Base-by-base conservation (phyloP, 1,140 invertebrate species). In the Tetramorium alpestre region DNA sequence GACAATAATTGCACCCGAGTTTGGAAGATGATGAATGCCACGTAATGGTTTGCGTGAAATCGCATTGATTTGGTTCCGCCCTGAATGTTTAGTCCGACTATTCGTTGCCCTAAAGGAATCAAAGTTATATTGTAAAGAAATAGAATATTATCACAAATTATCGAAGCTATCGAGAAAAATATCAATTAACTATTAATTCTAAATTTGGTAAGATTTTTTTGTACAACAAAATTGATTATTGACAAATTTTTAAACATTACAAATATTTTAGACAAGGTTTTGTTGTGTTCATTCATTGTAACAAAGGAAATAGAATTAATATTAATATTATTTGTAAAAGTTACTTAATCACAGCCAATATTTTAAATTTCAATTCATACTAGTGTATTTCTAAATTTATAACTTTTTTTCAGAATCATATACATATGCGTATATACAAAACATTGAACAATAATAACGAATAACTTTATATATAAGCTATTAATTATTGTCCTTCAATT, bases 31-130 rank as follows among this genome's bases (percentile, higher is more conserved):
- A 84, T 75, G 80, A 84, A 84, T 84, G 69, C 28, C 56, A 28
- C 54, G 25, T 84, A 84, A 84, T 84, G 56, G 41, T 28, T 73
- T 16, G 25, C 28, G 67, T 54, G 33, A 64, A 70, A 92, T 91
- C 60, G 33, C 64, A 51, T 86, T 86, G 88, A 87, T 88, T 47
- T 60, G 44, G 69, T 77, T 87, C 22, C 28, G 51, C 54, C n/a
- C 33, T 13, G 44, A 33, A 47, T 38, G 4, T 44, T 44, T 67
- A 22, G 5, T 25, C 18, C 4, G 41, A 28, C 13, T 82, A 82
- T 75, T 84, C 28, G 41, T 33, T 47, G 69, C 25, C 13, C 25
- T 41, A 18, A 84, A 73, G 54, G 18, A 75, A 47, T 33, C n/a
- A 7, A 47, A 60, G n/a, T 38, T 25, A 49, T 47, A 75, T 47